Conservation (phyloP, 2,888 invertebrate species). For the Xylota segnis region DNA sequence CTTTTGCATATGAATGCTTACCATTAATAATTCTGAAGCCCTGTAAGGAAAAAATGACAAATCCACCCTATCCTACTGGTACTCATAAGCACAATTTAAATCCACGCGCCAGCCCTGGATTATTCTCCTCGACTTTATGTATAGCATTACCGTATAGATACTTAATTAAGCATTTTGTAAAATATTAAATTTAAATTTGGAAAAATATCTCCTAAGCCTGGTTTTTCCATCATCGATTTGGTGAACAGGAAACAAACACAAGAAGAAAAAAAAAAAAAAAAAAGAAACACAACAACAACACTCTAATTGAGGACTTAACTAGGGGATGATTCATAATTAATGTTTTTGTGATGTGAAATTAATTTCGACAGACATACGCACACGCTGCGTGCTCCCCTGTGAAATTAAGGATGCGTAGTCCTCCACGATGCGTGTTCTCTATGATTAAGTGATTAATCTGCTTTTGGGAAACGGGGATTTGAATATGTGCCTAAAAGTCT, state of each 20-base stretch:
- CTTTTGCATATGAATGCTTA: too few relatives aligned
- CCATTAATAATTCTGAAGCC: too few relatives aligned
- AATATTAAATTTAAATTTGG: conserved; percentile 5
- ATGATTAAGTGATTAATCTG: conserved; percentile 60
- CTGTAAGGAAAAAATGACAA: too few relatives aligned
- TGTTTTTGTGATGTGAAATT: conserved; percentile 60
- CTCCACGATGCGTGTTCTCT: conserved; percentile 22
- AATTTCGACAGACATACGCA: conserved; percentile 33
- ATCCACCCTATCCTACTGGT: too few relatives aligned
- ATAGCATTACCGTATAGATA: neutral
- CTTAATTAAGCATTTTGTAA: conserved; percentile 2
- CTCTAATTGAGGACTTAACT: conserved; percentile 53
- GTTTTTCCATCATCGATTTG: neutral
- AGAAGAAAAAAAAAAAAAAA: neutral
- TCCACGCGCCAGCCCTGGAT: too few relatives aligned
- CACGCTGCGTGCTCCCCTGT: conserved; percentile 4
- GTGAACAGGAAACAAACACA: neutral
- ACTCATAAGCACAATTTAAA: neutral
- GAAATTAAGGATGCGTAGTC: conserved; percentile 39
- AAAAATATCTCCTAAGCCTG: neutral
- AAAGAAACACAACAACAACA: neutral
- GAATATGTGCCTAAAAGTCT: neutral
- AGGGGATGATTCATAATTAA: conserved; percentile 58
- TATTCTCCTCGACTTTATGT: neutral
- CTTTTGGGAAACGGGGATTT: conserved; percentile 34